These are phyloP conservation scores for Trissonchulus sp. DNA, from an alignment of 2,888 invertebrate species.

Conservation along the genomic window DNA sequence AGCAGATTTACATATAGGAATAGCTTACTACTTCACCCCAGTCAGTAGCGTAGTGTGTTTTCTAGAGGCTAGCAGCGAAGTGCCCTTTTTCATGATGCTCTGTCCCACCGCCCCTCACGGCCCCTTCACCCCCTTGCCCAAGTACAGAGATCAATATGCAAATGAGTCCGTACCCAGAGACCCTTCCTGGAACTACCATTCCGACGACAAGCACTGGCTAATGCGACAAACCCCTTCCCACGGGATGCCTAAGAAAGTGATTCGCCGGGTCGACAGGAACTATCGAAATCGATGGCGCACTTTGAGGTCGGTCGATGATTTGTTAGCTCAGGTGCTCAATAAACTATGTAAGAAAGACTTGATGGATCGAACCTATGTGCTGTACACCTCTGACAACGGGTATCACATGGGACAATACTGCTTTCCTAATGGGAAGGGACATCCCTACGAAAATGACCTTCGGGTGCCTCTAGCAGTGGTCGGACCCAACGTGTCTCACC, in stretches of 20 bases:
- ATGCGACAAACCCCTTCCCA: constrained; percentile 65
- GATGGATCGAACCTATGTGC: neutral
- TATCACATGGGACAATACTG: constrained; percentile 87
- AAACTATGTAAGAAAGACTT: neutral
- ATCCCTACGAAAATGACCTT: constrained; percentile 82
- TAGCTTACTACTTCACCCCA: too few species aligned
- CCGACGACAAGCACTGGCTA: constrained; percentile 73
- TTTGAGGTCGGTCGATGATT: neutral
- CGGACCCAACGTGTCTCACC: too few species aligned
- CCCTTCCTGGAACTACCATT: constrained; percentile 60
- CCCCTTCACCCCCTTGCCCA: constrained; percentile 73
- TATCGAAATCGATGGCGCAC: constrained; percentile 1
- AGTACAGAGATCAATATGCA: constrained; percentile 64
- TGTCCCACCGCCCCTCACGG: constrained; percentile 83
- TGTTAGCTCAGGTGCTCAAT: neutral
- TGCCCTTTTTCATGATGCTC: too few species aligned
- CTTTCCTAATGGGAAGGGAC: constrained; percentile 78
- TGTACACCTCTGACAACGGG: constrained; percentile 72
- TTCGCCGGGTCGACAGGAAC: too few species aligned
- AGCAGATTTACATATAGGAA: too few species aligned
- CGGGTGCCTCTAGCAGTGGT: constrained; percentile 72
- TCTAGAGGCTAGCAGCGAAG: too few species aligned
- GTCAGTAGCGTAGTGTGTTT: too few species aligned
- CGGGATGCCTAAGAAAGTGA: too few species aligned
- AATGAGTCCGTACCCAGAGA: constrained; percentile 62